Evolutionary conservation across 2,888 invertebrate genomes (phyloP), one percentile per base, ranked within the genome.

Genomic region (Drosophila monieri): DNA sequence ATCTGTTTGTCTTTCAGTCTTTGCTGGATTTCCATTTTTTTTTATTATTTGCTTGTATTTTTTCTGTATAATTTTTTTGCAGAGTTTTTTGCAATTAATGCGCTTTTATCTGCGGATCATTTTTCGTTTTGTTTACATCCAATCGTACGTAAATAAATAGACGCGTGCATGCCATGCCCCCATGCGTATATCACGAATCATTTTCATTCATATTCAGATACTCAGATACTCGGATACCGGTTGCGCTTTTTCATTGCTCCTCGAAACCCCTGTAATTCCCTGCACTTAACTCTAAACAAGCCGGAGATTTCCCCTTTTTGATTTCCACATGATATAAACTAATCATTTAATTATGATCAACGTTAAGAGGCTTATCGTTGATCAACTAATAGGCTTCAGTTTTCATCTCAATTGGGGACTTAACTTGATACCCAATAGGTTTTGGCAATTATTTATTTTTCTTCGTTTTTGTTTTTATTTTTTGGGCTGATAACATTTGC

Each of bases 71-170:
- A 3, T 30, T 30, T 37, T 14, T 23, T 18, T 37, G 21, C 21
- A 23, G 21, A 14, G 3, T 27, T 39, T 15, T 27, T 59, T 83
- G 74, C 80, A 80, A 77, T 77, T 74, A 83, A 73, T 77, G 79
- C 70, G 74, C 56, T 85, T 72, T 76, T 78, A 71, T 80, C 76
- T 76, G 49, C 43, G 61, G 66, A 67, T 54, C 69, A 52, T 61
- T 61, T 66, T 65, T 66, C 43, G 61, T 72, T 83, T 75, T 83
- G 86, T 79, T 85, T 83, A 85, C 81, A 81, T 75, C 59, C 32
- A 65, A 70, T 75, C 66, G 75, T 81, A 77, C 66, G 80, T 77
- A 74, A 80, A 85, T 76, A 74, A 81, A 85, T 74, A 76, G 60
- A 61, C 23, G 55, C 44, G 23, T 39, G 58, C 52, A 35, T 41